Evolutionary conservation across 30 jellyfish, hydroid and myxozoan genomes (phyloP), one percentile per base, ranked within the genome.

Genomic region (Calvadosia cruxmelitensis): DNA sequence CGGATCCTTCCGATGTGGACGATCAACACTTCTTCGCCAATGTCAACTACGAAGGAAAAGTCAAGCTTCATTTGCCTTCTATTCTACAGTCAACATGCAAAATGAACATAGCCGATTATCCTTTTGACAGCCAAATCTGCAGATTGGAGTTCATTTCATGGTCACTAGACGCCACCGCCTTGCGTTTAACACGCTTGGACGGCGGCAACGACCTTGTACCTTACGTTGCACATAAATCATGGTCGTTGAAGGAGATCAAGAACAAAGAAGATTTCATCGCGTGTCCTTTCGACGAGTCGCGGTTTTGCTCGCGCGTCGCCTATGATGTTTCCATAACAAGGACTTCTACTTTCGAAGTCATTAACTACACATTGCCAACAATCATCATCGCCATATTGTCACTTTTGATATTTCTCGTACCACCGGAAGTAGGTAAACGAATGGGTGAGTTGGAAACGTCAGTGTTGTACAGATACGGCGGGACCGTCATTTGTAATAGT

Each of bases 371-470:
- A 1, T 62, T 82, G 53, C 94, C 94, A 31, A 68, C 94, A 0
- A 64, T 82, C 10, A 49, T 82, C 26, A 74, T 82, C n/a, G 87
- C 94, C 26, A 63, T 52, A 23, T 71, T 82, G 53, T 82, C 94
- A 12, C 27, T 73, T 27, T 64, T 82, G 83, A 87, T 82, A 2
- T 82, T 82, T 63, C 51, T 82, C 81, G 94, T 82, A 48, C 94
- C 94, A 33, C 94, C 94, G 26, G 94, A 82, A 69, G 94, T 82
- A 36, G 94, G 94, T 10, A 82, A 82, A 53, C 50, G 94, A 50
- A 82, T 82, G 94, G 94, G 94, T 82, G 64, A 32, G 82, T 64
- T 27, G 16, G 13, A 49, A 10, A 49, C n/a, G 61, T n/a, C 13
- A 49, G n/a, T n/a, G n/a, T n/a, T n/a, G n/a, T n/a, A n/a, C n/a